A percentile compares a stretch with the other conserved stretches of the same genome.
phyloP scores from a whole-genome alignment of 2,113 vertebrate genomes.

The Scalopus aquaticus region DNA sequence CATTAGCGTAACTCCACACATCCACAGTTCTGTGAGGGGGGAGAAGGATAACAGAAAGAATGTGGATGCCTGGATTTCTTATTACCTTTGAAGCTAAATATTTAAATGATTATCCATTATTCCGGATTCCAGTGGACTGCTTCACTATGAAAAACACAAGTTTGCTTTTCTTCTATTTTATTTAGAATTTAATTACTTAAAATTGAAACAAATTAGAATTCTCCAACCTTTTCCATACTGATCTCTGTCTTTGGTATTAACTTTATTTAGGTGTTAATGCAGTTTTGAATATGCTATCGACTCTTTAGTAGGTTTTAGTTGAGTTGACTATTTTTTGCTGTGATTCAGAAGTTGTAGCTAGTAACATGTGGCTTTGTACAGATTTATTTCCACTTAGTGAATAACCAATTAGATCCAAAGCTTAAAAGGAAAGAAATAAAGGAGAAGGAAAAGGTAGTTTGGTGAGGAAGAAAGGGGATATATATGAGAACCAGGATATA shows the following conservation, averaged over 20 bases:
- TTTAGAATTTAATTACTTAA: slow-evolving; percentile 73
- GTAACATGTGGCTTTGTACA: slow-evolving; percentile 77
- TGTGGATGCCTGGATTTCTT: slow-evolving; percentile 69
- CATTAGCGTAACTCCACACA: slow-evolving; percentile 91
- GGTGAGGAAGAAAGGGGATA: neutral
- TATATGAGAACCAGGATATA: neutral
- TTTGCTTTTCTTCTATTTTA: slow-evolving; percentile 81
- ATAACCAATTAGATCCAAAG: slow-evolving; percentile 73
- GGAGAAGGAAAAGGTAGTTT: no score
- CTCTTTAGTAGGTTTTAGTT: slow-evolving; percentile 74
- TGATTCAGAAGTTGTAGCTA: slow-evolving; percentile 60
- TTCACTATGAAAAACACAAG: slow-evolving; percentile 80
- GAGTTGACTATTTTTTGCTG: slow-evolving; percentile 73
- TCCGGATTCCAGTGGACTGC: slow-evolving; percentile 77
- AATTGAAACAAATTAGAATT: slow-evolving; percentile 22
- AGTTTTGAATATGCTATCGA: slow-evolving; percentile 84
- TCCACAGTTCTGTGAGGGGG: slow-evolving; percentile 92
- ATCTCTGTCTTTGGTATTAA: slow-evolving; percentile 82
- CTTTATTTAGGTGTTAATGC: slow-evolving; percentile 81
- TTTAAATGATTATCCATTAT: slow-evolving; percentile 74
- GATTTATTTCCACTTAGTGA: slow-evolving; percentile 76
- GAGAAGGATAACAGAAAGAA: slow-evolving; percentile 92
- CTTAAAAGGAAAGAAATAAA: neutral
- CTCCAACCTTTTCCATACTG: neutral
- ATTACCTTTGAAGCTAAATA: slow-evolving; percentile 79